Evolutionary conservation across 2,113 vertebrate genomes (phyloP).

Genomic region (Ptilonorhynchus violaceus): DNA sequence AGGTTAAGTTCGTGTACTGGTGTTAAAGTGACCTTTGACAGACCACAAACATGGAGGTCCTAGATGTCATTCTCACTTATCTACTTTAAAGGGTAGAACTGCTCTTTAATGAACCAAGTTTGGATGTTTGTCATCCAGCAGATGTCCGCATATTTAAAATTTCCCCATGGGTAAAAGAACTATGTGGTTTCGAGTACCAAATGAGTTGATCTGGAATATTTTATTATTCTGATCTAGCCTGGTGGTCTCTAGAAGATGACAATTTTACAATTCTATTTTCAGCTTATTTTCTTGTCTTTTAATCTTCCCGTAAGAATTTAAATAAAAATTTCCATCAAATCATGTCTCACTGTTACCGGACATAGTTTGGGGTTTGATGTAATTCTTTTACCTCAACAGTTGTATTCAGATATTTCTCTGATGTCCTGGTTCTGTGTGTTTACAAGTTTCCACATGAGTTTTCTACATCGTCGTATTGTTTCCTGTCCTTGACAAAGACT

Average conservation of each 20-base stretch:
- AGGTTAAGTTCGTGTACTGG: not conserved
- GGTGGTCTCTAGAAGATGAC: not conserved
- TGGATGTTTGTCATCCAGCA: not conserved
- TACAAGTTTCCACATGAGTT: not conserved
- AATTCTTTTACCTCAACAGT: not conserved
- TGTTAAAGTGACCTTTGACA: not conserved
- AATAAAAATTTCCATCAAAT: not conserved
- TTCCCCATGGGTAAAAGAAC: not conserved
- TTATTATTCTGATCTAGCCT: not conserved
- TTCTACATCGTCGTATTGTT: not conserved
- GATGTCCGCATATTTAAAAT: not conserved
- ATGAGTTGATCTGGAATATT: not conserved
- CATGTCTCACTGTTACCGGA: not conserved
- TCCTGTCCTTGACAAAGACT: not conserved
- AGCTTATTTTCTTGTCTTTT: not conserved
- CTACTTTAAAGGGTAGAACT: not conserved
- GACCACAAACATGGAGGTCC: not conserved
- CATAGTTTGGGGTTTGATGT: not conserved
- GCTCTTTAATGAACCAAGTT: not conserved
- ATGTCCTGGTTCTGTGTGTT: not conserved
- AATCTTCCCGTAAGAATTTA: not conserved
- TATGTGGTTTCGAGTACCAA: not conserved
- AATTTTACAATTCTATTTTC: slow-evolving; percentile 2
- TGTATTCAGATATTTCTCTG: not conserved
- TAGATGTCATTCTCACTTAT: not conserved